Conservation (phyloP, 53 echinoderm and acorn worm genomes). For the Paracentrotus lividus region DNA sequence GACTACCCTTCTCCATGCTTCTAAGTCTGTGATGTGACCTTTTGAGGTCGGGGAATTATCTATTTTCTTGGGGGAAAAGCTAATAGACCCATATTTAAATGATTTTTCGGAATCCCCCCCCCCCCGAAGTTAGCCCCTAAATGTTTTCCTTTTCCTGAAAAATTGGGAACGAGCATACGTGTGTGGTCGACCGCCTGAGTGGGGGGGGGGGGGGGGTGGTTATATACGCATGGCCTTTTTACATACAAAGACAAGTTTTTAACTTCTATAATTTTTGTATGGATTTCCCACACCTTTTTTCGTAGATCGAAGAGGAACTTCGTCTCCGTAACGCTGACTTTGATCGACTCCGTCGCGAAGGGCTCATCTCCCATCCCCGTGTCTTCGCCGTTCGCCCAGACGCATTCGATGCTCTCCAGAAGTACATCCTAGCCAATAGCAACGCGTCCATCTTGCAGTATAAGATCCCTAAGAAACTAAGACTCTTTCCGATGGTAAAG, state of each 20-base stretch:
- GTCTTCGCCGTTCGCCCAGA: conserved; percentile 60
- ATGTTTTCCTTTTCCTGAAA: background rate
- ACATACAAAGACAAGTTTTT: too few species aligned
- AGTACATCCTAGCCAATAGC: conserved; percentile 72
- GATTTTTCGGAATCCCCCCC: too few species aligned
- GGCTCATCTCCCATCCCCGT: conserved; percentile 64
- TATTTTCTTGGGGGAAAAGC: too few species aligned
- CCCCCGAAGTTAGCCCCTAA: background rate
- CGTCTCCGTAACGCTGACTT: conserved; percentile 69
- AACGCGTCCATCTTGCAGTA: conserved; percentile 75
- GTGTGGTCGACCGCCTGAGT: too few species aligned
- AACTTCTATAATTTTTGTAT: background rate
- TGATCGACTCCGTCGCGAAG: conserved; percentile 73
- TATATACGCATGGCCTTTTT: too few species aligned
- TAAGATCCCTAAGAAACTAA: conserved; percentile 74
- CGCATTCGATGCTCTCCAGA: conserved; percentile 62
- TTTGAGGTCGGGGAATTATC: too few species aligned
- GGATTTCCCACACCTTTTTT: background rate
- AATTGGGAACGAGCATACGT: too few species aligned
- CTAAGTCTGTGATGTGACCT: too few species aligned
- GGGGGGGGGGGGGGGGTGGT: too few species aligned
- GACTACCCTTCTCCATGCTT: background rate
- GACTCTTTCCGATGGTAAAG: conserved; percentile 58
- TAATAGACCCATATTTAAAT: background rate
- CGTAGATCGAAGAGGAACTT: conserved; percentile 76